phyloP scores from a whole-genome alignment of 1,140 invertebrate genomes.

The Brachionus asplanchnoidis region DNA sequence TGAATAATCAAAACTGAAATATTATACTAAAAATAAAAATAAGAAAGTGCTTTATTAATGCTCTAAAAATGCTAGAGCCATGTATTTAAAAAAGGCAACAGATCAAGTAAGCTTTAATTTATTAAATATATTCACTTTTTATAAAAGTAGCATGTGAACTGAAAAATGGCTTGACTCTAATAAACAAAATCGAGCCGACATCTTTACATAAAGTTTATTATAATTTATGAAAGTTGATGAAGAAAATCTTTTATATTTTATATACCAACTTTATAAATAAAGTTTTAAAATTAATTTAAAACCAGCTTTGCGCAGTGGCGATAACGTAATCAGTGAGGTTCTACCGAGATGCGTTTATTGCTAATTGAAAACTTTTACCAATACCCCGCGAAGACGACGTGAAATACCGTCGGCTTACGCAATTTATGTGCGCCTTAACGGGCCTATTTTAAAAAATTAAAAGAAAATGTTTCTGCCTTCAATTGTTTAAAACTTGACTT shows the following conservation, averaged over 20 bases:
- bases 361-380: conserved; percentile 67
- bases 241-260: background rate
- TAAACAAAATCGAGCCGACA: background rate
- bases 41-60: background rate
- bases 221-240: background rate
- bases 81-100: background rate
- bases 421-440: conserved; percentile 68
- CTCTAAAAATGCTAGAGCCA: background rate
- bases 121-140: background rate
- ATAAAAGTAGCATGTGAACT: background rate
- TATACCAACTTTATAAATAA: background rate
- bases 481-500: too few relatives aligned
- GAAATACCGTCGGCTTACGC: conserved; percentile 82
- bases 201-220: background rate
- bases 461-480: too few relatives aligned
- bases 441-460: conserved; percentile 37
- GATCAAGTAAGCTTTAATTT: background rate
- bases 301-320: conserved; percentile 60
- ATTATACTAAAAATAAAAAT: background rate
- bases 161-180: background rate
- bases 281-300: background rate
- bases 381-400: conserved; percentile 85
- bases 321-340: conserved; percentile 61
- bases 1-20: background rate
- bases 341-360: conserved; percentile 61